Conservation (phyloP, 2,113 vertebrate genomes). For the Geococcyx californianus region DNA sequence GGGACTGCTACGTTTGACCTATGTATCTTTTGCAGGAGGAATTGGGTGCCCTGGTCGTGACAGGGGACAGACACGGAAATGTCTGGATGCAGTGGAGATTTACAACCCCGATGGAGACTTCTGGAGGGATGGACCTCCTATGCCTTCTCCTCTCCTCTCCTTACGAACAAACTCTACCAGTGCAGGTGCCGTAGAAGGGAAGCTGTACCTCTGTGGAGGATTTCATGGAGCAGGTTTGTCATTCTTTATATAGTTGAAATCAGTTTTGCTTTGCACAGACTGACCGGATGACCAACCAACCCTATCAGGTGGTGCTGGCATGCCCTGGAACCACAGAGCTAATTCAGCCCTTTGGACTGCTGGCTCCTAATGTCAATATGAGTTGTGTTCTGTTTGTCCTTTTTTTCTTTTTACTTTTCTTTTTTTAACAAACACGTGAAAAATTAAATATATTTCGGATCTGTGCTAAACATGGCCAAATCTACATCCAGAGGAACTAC, state of each 20-base stretch:
- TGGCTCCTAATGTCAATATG: conserved; percentile 13
- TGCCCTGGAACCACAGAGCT: not conserved
- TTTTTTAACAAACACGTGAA: not conserved
- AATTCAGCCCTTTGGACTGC: conserved; percentile 8
- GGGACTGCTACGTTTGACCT: not conserved
- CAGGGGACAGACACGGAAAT: conserved; percentile 90
- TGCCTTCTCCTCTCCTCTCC: conserved; percentile 88
- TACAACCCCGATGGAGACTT: conserved; percentile 91
- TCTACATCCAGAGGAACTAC: not conserved
- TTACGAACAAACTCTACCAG: conserved; percentile 85
- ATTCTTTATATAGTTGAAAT: not conserved
- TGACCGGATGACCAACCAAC: not conserved
- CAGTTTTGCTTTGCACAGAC: not conserved
- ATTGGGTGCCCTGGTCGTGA: conserved; percentile 91
- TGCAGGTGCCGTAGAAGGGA: conserved; percentile 87
- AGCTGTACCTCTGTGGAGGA: conserved; percentile 93
- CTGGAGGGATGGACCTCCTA: conserved; percentile 89
- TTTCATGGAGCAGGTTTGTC: conserved; percentile 88
- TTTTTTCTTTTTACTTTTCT: not conserved
- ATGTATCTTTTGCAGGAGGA: conserved; percentile 78
- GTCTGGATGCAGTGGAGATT: conserved; percentile 91
- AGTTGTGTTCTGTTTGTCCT: not conserved
- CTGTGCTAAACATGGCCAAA: not conserved
- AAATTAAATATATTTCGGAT: not conserved
- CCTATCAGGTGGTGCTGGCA: not conserved